phyloP scores from a whole-genome alignment of 2,113 vertebrate genomes.

The Heterotilapia buettikoferi region DNA sequence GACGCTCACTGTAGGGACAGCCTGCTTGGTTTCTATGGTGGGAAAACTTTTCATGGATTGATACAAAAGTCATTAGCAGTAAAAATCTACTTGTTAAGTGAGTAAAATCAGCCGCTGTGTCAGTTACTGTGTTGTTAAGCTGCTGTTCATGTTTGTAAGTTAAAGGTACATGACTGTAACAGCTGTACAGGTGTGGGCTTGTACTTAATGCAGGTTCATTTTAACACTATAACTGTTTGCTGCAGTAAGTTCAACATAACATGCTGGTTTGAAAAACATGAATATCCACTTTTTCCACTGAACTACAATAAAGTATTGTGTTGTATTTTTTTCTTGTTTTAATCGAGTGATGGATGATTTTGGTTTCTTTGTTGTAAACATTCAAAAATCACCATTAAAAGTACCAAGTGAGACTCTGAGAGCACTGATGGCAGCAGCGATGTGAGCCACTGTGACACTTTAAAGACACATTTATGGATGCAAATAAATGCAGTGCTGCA shows the following conservation, averaged over 20 bases:
- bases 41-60: background rate
- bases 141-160: background rate
- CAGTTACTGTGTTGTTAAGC: background rate
- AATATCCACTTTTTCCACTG: background rate
- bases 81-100: background rate
- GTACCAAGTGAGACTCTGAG: background rate
- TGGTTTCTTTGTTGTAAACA: background rate
- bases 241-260: background rate
- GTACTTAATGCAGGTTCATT: background rate
- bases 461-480: background rate
- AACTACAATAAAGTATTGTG: background rate
- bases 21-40: background rate
- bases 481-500: background rate
- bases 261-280: background rate
- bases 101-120: background rate
- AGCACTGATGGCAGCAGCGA: background rate
- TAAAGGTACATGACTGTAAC: background rate
- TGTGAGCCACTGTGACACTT: rapidly evolving
- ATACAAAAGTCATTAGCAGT: background rate
- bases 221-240: background rate
- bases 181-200: background rate
- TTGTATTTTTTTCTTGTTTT: background rate
- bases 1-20: background rate
- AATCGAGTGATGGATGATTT: background rate
- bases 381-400: background rate